Conservation (phyloP, 2,797 vertebrate genomes). For the Schizopygopsis malacanthus region DNA sequence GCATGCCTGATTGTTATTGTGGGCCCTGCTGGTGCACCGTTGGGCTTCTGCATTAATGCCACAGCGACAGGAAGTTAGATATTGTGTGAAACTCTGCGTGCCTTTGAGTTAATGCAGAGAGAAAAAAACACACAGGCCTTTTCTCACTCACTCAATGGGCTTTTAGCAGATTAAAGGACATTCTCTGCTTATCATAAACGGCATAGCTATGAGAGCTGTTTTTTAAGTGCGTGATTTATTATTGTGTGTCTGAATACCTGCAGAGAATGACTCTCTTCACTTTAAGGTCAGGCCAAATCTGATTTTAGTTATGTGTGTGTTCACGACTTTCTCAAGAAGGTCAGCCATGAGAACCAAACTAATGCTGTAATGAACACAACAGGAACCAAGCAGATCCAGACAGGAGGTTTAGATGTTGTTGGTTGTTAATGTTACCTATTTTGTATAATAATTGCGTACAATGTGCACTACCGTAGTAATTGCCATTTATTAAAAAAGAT, state of each 20-base stretch:
- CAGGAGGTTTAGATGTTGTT: background rate
- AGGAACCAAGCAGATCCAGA: slow-evolving; percentile 9
- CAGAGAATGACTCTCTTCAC: slow-evolving; percentile 44
- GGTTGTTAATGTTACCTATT: background rate
- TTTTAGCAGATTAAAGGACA: slow-evolving; percentile 51
- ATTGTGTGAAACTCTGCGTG: slow-evolving; percentile 62
- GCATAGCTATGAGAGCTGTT: slow-evolving; percentile 33
- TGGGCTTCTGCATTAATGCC: slow-evolving; percentile 46
- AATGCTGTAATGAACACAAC: slow-evolving; percentile 38
- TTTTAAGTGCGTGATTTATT: slow-evolving; percentile 38
- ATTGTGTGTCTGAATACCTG: slow-evolving; percentile 37
- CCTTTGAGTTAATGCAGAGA: slow-evolving; percentile 53
- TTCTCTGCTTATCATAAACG: slow-evolving; percentile 52
- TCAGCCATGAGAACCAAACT: slow-evolving; percentile 54
- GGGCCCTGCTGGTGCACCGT: slow-evolving; percentile 31
- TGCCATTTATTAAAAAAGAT: background rate
- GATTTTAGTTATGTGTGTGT: slow-evolving; percentile 31
- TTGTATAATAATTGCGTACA: background rate
- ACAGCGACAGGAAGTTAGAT: slow-evolving; percentile 70
- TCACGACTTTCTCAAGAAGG: slow-evolving; percentile 46
- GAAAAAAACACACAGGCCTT: slow-evolving; percentile 49
- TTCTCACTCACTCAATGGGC: slow-evolving; percentile 41
- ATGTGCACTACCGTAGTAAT: background rate
- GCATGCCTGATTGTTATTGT: slow-evolving; percentile 50
- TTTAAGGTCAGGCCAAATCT: slow-evolving; percentile 46